phyloP scores from a whole-genome alignment of 2,797 vertebrate species.

The Anguilla anguilla region DNA sequence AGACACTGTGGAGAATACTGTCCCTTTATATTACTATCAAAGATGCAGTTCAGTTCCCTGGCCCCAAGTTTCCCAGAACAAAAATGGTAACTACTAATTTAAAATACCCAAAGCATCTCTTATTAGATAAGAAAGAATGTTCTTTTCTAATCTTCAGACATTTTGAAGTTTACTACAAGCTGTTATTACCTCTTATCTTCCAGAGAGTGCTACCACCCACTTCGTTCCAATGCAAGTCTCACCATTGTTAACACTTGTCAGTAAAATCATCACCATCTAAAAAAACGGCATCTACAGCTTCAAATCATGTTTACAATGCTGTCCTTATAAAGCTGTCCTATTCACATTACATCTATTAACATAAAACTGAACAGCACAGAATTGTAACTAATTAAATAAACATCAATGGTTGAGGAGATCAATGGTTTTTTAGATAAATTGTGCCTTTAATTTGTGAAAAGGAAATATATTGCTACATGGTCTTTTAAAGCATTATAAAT shows the following conservation, averaged over 20 bases:
- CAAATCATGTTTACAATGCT: conserved; percentile 11
- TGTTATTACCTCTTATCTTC: neutral
- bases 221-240: neutral
- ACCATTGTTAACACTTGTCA: neutral
- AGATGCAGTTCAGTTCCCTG: neutral
- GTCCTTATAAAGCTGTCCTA: neutral
- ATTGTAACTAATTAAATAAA: neutral
- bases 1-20: too few relatives aligned
- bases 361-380: neutral
- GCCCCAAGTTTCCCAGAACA: neutral
- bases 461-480: neutral
- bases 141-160: neutral
- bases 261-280: neutral
- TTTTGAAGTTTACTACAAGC: conserved; percentile 9
- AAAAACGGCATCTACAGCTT: neutral
- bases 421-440: neutral
- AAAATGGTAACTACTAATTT: neutral
- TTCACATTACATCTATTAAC: neutral
- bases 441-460: neutral
- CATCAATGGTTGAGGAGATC: neutral
- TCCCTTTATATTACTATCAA: neutral
- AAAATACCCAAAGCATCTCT: too few relatives aligned
- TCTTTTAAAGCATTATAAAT: too few relatives aligned
- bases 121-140: neutral
- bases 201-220: conserved; percentile 1